Evolutionary conservation across 2,797 vertebrate genomes (phyloP).

Genomic region (Platalea minor): DNA sequence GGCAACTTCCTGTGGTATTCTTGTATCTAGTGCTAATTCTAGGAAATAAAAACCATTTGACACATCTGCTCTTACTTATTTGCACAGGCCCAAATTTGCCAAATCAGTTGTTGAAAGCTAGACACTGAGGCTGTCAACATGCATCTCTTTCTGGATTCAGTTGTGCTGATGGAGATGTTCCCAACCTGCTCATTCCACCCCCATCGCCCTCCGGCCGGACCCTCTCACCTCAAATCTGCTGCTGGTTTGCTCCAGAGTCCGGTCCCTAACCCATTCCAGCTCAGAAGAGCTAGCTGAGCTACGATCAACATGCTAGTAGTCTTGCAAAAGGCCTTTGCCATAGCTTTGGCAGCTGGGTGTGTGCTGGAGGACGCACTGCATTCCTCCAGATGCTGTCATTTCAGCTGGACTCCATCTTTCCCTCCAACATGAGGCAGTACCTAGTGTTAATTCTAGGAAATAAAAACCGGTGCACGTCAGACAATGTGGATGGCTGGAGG

Average conservation of each 20-base stretch:
- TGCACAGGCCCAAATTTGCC: conserved; percentile 9
- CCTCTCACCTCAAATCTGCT: neutral
- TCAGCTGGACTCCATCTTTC: neutral
- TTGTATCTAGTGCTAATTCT: conserved; percentile 14
- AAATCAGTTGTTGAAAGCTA: conserved; percentile 38
- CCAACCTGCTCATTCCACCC: neutral
- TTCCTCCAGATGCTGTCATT: neutral
- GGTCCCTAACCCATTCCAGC: neutral
- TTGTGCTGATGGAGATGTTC: neutral
- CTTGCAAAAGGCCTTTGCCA: neutral
- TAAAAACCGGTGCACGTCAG: neutral
- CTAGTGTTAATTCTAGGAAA: too few relatives aligned
- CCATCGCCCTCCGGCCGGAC: neutral
- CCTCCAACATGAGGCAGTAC: neutral
- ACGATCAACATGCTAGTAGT: neutral
- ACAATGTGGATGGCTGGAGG: neutral
- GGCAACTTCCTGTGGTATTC: neutral
- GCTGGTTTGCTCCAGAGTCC: neutral
- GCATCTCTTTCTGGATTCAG: conserved; percentile 24
- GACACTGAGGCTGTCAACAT: conserved; percentile 31
- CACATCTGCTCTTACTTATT: conserved; percentile 52
- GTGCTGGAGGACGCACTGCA: fast-evolving
- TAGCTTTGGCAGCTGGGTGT: neutral
- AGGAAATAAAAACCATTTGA: conserved; percentile 50
- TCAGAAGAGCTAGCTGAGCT: neutral